Base-by-base conservation (phyloP, 2,888 invertebrate species). In the Zootermopsis nevadensis region DNA sequence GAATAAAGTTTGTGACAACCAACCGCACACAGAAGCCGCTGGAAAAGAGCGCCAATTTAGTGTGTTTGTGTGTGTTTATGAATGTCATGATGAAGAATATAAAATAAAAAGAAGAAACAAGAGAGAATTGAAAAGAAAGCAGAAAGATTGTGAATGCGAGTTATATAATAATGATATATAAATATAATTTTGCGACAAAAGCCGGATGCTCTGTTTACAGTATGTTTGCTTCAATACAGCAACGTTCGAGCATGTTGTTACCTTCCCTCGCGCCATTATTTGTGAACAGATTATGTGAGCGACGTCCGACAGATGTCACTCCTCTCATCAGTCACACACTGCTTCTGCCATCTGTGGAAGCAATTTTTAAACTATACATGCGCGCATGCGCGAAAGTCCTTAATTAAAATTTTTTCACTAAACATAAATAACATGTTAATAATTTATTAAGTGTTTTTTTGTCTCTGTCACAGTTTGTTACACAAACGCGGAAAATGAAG, bases 341-440 rank as follows among this genome's bases (percentile, higher is more conserved):
- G 81, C 85, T 81, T 80, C 84, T 85, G 84, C 85, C 81, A 84
- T 85, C 84, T 84, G 85, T 85, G 85, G 83, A 85, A 81, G 84
- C 67, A 85, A 85, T 85, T 83, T 85, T 79, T 72, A 80, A 77
- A 66, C 82, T 82, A 77, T 76, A 82, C 82, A 82, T 60, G 60
- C 82, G 79, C 79, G 79, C 19, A 79, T 60, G 60, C 60, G 76
- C 76, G 76, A 76, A 76, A 42, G 48, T 42, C 76, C 76, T 27
- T 76, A 76, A 76, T 76, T 42, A 76, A 76, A 76, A 42, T 0
- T 27, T 76, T 42, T 38, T 42, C 48, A 76, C n/a, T 76, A 76
- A 19, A 76, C 76, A 76, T 22, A 38, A 74, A 27, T 33, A 74
- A 76, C n/a, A 42, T 35, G 35, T 38, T 27, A 74, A 30, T 42